A percentile compares a stretch with the other conserved stretches of the same genome.
phyloP scores from a whole-genome alignment of 2,888 invertebrate genomes.

The Phaonia tiefii region DNA sequence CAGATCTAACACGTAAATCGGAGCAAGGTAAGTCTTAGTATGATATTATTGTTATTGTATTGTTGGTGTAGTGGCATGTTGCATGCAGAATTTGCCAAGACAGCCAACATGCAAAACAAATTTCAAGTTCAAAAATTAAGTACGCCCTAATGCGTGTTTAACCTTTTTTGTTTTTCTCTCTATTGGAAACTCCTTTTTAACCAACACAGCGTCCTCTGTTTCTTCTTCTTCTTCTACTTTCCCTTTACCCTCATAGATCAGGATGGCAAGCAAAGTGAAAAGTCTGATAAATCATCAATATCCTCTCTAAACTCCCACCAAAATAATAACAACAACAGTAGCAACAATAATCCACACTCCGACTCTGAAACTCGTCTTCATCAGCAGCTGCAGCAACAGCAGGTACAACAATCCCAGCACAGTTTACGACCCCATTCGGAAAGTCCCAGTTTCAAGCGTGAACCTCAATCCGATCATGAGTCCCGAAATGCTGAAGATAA shows the following conservation, averaged over 20 bases:
- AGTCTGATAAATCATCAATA: conserved; percentile 76
- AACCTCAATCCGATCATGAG: conserved; percentile 77
- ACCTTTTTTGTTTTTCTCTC: conserved; percentile 63
- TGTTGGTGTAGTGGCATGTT: conserved; percentile 21
- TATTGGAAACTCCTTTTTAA: conserved; percentile 68
- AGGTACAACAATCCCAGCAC: conserved; percentile 66
- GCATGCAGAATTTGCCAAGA: background rate
- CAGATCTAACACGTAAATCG: conserved; percentile 68
- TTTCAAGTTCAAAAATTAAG: conserved; percentile 27
- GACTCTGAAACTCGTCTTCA: conserved; percentile 51
- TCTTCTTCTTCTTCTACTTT: conserved; percentile 69
- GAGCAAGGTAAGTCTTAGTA: conserved; percentile 67
- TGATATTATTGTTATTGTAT: background rate
- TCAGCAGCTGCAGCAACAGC: conserved; percentile 61
- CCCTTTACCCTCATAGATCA: conserved; percentile 74
- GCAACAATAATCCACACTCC: conserved; percentile 44
- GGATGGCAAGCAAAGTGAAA: conserved; percentile 78
- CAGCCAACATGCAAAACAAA: background rate
- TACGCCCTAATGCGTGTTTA: conserved; percentile 67
- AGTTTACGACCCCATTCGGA: conserved; percentile 74
- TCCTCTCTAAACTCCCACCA: conserved; percentile 68
- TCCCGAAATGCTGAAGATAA: conserved; percentile 70
- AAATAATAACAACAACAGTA: conserved; percentile 48
- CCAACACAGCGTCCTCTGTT: conserved; percentile 74
- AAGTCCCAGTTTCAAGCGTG: conserved; percentile 78